Percentiles rank a stretch among this genome's conserved stretches.
Conservation (phyloP, 2,888 invertebrate species). For the Aquatica leii region DNA sequence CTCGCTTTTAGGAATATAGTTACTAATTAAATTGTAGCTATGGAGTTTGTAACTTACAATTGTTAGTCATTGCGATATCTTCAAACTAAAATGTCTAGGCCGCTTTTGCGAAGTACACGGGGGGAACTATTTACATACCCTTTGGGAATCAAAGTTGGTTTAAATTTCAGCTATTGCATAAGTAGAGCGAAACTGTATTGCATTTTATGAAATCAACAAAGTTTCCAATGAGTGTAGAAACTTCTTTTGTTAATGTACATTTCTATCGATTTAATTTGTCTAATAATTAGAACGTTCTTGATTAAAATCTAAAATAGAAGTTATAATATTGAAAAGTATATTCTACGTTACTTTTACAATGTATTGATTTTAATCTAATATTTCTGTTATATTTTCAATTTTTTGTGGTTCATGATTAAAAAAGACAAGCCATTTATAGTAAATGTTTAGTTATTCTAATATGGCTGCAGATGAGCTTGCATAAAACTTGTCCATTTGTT, state of each 20-base stretch:
- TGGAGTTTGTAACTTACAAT: conserved; percentile 52
- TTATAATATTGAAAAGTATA: too few species aligned
- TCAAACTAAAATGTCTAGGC: conserved; percentile 35
- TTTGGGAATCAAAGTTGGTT: conserved; percentile 31
- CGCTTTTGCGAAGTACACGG: conserved; percentile 30
- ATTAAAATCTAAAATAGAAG: too few species aligned
- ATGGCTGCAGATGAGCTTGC: too few species aligned
- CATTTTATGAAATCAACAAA: conserved; percentile 27
- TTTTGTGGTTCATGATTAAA: too few species aligned
- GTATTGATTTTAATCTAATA: too few species aligned
- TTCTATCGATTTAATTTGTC: too few species aligned
- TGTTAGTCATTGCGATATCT: conserved; percentile 41
- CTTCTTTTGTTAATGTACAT: conserved; percentile 1
- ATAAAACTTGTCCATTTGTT: too few species aligned
- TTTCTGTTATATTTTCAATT: too few species aligned
- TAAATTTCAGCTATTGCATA: conserved; percentile 36
- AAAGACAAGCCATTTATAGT: too few species aligned
- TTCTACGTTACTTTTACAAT: too few species aligned
- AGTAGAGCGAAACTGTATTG: conserved; percentile 23
- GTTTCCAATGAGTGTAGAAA: conserved; percentile 16
- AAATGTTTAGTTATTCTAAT: too few species aligned
- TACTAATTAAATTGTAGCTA: conserved; percentile 52
- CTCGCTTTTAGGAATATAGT: conserved; percentile 52
- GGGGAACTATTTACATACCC: conserved; percentile 34
- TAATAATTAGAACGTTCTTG: too few species aligned